Base-by-base conservation (phyloP, 2,797 vertebrate genomes). In the Pelobates cultripes region DNA sequence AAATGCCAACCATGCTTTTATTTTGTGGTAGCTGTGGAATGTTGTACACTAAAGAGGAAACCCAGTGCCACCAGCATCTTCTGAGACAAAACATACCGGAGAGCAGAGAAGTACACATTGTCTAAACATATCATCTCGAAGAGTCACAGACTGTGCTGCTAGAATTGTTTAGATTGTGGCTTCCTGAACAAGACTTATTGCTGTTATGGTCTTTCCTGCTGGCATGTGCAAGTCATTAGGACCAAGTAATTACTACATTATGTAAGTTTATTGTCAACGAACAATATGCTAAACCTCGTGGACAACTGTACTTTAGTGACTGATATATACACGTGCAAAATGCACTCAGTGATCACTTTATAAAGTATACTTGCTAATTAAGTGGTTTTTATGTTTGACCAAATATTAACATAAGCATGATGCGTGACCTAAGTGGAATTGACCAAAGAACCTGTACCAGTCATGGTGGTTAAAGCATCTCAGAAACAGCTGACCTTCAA, bases 61-160 rank as follows among this genome's bases (percentile, higher is more conserved):
- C 4, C 14, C 4, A 47, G 53, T 73, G 40, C 53, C 4, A 73
- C 12, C 10, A 61, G 51, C 42, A 43, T 9, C 42, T 43, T 10
- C 60, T 57, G 15, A 63, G 73, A 75, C 73, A 44, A 75, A 75
- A 75, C 73, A 75, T n/a, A 63, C 42, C 13, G 63, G 55, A 75
- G 42, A 75, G 73, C 15, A 28, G 57, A 75, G 17, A 8, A 63
- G n/a, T 75, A 28, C 40, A 75, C 42, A 63, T 75, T 44, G 73
- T 75, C 57, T 63, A 40, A 44, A 42, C 12, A 57, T 2, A 61
- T 40, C 14, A 63, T 17, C 42, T 7, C n/a, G 57, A 75, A 53
- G 63, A 75, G 14, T 63, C 7, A 63, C 73, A 75, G 73, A 60
- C 73, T 63, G 55, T 10, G 12, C 73, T 43, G 3, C 44, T 41